Percentiles rank a stretch among this genome's conserved stretches.
Evolutionary conservation across 2,113 vertebrate species (phyloP).

Genomic region (Sturnira hondurensis): DNA sequence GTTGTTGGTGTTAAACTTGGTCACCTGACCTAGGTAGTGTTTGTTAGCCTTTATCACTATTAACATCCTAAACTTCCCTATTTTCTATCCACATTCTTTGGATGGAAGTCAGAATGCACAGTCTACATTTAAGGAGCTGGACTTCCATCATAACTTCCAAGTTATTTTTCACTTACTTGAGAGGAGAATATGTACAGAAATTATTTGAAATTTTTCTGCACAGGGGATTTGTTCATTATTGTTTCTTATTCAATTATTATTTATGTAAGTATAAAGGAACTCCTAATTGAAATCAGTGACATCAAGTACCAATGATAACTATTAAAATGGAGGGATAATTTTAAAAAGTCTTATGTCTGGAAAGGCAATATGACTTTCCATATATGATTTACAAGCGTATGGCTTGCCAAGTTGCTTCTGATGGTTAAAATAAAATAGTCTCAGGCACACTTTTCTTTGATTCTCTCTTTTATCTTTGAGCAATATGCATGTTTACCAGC

Average conservation of each 20-base stretch:
- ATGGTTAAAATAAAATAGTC: neutral
- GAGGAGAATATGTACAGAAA: neutral
- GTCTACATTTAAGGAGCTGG: neutral
- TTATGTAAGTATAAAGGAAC: neutral
- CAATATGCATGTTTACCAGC: neutral
- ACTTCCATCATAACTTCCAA: neutral
- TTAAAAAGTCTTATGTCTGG: neutral
- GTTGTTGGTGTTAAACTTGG: neutral
- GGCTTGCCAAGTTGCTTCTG: neutral
- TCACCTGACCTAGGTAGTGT: neutral
- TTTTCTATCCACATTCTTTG: neutral
- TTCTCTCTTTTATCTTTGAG: slow-evolving; percentile 12
- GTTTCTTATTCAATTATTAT: neutral
- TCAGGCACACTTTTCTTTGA: neutral
- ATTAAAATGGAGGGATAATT: neutral
- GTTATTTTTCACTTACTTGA: neutral
- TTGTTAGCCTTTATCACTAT: neutral
- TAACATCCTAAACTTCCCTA: neutral
- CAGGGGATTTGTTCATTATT: neutral
- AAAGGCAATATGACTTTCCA: neutral
- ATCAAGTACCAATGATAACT: neutral
- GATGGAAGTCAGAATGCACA: neutral
- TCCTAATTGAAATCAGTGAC: neutral
- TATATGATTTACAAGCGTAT: neutral
- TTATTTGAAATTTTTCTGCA: neutral